phyloP scores from a whole-genome alignment of 1,140 invertebrate genomes.

The Maconellicoccus hirsutus region DNA sequence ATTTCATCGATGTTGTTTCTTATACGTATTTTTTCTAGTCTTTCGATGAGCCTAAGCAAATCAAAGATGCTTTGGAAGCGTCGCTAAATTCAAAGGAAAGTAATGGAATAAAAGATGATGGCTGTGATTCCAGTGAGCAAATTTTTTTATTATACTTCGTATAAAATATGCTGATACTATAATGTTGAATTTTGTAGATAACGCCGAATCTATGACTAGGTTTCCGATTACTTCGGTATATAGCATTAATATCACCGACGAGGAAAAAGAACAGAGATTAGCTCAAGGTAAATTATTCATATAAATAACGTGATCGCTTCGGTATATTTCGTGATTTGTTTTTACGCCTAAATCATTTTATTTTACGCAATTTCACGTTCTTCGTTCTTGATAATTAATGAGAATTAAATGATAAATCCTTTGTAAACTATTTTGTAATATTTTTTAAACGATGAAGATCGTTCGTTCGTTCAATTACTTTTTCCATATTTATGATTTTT shows the following conservation, averaged over 20 bases:
- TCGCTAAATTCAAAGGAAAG: no score
- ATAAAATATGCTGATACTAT: not conserved
- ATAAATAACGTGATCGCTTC: no score
- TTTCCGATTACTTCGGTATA: slow-evolving; percentile 25
- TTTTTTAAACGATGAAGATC: no score
- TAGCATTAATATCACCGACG: slow-evolving; percentile 73
- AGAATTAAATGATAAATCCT: no score
- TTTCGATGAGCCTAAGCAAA: not conserved
- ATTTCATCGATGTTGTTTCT: not conserved
- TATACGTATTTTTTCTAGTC: not conserved
- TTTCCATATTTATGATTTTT: no score
- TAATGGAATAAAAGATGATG: not conserved
- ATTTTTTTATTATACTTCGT: no score
- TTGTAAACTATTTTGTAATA: no score
- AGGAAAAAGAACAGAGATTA: slow-evolving; percentile 58
- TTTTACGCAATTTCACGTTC: no score
- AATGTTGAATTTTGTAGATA: slow-evolving; percentile 40
- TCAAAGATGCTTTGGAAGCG: not conserved
- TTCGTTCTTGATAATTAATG: no score
- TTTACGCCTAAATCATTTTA: no score
- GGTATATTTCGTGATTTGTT: no score
- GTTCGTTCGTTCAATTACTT: no score
- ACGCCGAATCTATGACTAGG: slow-evolving; percentile 55
- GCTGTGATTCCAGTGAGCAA: not conserved
- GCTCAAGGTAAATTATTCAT: not conserved